Evolutionary conservation across 2,797 vertebrate species (phyloP), one percentile per base, ranked within the genome.

Genomic region (Chelonia mydas): DNA sequence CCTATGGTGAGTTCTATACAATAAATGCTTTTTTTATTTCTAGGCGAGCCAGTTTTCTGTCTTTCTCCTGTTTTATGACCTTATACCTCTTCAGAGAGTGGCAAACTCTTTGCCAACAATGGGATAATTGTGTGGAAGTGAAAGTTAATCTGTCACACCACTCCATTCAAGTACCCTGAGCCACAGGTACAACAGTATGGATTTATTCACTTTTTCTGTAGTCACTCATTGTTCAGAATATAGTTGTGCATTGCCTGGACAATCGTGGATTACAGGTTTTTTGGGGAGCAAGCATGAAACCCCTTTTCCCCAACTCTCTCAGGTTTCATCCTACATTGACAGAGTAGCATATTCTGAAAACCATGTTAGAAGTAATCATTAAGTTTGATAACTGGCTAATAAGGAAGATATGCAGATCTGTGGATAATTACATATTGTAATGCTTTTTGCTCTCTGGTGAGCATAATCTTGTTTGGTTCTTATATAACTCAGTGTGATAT

Each of bases 371-470:
- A 95, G 59, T 45, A 90, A 76, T 90, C 11, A 83, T 57, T 90
- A 57, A 82, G 53, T 91, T 94, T 93, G 86, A 33, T 90, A 82
- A 50, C 84, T 86, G 53, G 21, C 87, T 59, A 90, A 92, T 21
- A 84, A 21, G 68, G n/a, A 93, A 80, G 57, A 28, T 77, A 16
- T 31, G 13, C 45, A 27, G 45, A 27, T 3, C 45, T 47, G 74
- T 49, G 27, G 45, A 41, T 47, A 77, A 77, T 77, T 49, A 77
- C 23, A 13, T 15, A 76, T 76, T 76, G 90, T 37, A 45, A 79
- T n/a, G 78, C 21, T 65, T 27, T 15, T 3, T 11, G 74, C 59
- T 13, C 83, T 25, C 79, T 85, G 86, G 59, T 84, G 45, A 94
- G 33, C 25, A 78, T 88, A 92, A 84, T 78, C 50, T 79, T 88